Percentiles rank a stretch among this genome's conserved stretches.
Conservation (phyloP, 2,113 vertebrate species). For the Carassius auratus region DNA sequence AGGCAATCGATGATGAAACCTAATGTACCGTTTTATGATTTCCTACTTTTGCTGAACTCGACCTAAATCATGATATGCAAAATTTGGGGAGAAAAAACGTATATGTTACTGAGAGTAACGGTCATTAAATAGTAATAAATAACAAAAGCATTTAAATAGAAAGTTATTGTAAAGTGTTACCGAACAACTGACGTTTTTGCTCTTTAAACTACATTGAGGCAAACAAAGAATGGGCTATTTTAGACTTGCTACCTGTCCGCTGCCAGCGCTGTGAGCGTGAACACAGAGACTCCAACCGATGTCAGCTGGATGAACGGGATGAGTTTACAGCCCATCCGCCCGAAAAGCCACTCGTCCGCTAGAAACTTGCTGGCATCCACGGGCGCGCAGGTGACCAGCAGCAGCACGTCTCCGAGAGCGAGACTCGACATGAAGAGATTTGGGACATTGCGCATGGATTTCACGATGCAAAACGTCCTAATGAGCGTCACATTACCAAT, state of each 20-base stretch:
- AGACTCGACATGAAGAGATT: constrained; percentile 95
- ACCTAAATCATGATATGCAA: neutral
- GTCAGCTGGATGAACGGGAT: constrained; percentile 97
- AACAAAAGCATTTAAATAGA: neutral
- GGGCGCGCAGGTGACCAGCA: constrained; percentile 93
- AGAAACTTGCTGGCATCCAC: constrained; percentile 96
- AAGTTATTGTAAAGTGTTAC: neutral
- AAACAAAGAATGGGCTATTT: neutral
- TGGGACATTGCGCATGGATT: constrained; percentile 88
- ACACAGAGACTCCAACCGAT: constrained; percentile 96
- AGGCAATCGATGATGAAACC: neutral
- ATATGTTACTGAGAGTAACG: neutral
- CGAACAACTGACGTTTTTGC: neutral
- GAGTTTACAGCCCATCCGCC: constrained; percentile 92
- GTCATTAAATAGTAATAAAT: no score
- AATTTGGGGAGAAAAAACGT: neutral
- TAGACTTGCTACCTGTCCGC: constrained; percentile 88
- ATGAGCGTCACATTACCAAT: constrained; percentile 94
- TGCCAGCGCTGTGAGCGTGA: constrained; percentile 94
- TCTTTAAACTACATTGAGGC: neutral
- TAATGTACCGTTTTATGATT: neutral
- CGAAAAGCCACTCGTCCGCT: constrained; percentile 92
- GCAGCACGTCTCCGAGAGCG: constrained; percentile 90
- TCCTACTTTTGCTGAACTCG: neutral
- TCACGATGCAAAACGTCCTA: constrained; percentile 90